Conservation (phyloP, 2,113 vertebrate genomes). For the Seriola rivoliana region DNA sequence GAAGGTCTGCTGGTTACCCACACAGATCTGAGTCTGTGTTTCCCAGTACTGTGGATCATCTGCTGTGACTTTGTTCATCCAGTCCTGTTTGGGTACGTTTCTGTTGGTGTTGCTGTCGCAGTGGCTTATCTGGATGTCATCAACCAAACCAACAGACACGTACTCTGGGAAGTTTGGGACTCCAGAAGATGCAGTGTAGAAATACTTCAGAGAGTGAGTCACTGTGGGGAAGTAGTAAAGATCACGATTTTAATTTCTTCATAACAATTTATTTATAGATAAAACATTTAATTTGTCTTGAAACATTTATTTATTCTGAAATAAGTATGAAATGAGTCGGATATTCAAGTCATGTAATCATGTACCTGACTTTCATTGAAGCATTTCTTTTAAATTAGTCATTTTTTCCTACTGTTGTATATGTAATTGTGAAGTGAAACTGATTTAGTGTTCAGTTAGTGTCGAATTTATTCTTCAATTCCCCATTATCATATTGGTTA, state of each 20-base stretch:
- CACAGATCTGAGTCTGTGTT: rapidly evolving
- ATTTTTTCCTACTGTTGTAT: too few species aligned
- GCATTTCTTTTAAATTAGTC: too few species aligned
- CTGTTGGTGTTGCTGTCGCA: neutral
- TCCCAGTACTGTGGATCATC: neutral
- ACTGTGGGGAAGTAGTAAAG: neutral
- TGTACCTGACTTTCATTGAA: too few species aligned
- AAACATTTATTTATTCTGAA: too few species aligned
- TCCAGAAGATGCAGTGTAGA: constrained; percentile 27
- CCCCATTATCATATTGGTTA: too few species aligned
- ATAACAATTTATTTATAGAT: too few species aligned
- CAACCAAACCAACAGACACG: constrained; percentile 14
- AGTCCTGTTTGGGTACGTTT: neutral
- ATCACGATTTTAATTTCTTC: neutral
- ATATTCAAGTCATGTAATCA: too few species aligned
- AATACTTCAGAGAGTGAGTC: constrained; percentile 56
- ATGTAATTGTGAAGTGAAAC: too few species aligned
- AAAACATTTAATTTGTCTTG: too few species aligned
- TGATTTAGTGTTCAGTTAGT: too few species aligned
- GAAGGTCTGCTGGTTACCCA: rapidly evolving
- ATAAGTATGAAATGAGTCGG: too few species aligned
- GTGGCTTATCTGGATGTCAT: neutral
- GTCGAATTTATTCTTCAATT: too few species aligned
- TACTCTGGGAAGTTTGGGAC: constrained; percentile 67
- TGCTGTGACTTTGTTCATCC: neutral